Evolutionary conservation across 2,888 invertebrate species (phyloP).

Genomic region (Cyaniris semiargus): DNA sequence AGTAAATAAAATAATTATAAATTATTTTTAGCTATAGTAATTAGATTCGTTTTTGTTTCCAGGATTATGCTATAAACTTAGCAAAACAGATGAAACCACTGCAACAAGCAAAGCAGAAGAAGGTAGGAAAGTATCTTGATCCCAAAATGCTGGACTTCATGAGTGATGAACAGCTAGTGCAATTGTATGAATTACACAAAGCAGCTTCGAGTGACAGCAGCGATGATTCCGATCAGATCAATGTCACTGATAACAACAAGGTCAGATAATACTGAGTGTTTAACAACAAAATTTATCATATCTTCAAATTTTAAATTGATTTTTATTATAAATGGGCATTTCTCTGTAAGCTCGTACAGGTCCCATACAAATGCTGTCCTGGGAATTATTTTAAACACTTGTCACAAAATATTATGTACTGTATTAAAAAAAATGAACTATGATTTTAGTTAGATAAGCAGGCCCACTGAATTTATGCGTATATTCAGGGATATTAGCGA

Average conservation of each 20-base stretch:
- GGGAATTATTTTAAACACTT: no score
- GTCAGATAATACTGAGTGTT: slow-evolving; percentile 32
- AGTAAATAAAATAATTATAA: no score
- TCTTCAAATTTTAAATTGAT: neutral
- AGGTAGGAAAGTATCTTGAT: slow-evolving; percentile 83
- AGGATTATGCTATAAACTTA: slow-evolving; percentile 89
- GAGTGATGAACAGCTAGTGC: slow-evolving; percentile 90
- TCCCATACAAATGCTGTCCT: no score
- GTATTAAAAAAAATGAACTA: no score
- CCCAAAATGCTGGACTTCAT: slow-evolving; percentile 84
- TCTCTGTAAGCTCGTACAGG: no score
- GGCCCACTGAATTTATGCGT: no score
- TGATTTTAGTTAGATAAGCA: no score
- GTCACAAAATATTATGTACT: no score
- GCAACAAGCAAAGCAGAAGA: slow-evolving; percentile 79
- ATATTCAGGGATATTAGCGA: no score
- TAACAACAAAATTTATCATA: neutral
- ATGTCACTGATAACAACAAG: slow-evolving; percentile 30
- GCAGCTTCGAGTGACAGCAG: slow-evolving; percentile 69
- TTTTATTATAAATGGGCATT: neutral
- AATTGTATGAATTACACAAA: slow-evolving; percentile 90
- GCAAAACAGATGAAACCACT: slow-evolving; percentile 86
- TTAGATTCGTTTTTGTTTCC: slow-evolving; percentile 33
- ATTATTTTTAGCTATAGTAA: neutral
- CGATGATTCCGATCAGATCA: slow-evolving; percentile 31